These are phyloP conservation scores for Drosophila maculinotata DNA, from an alignment of 2,888 invertebrate species.

Conservation along the genomic window DNA sequence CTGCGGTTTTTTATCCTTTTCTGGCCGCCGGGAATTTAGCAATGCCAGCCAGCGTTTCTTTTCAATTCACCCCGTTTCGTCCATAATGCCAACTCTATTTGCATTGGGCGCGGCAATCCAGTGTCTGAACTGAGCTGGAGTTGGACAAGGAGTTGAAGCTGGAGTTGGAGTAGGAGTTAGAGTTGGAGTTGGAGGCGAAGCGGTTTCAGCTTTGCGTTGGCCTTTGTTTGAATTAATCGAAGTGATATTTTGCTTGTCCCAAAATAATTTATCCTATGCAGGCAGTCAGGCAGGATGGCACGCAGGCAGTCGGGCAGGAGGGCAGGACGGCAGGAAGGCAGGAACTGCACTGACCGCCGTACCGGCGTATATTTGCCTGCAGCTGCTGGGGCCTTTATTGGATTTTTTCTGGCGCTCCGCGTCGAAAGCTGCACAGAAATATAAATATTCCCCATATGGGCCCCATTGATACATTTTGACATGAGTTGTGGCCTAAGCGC, in stretches of 20 bases:
- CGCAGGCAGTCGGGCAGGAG: no score
- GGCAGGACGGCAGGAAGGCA: neutral
- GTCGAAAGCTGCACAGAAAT: slow-evolving; percentile 69
- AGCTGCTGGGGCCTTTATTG: slow-evolving; percentile 65
- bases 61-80: slow-evolving; percentile 51
- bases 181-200: slow-evolving; percentile 1
- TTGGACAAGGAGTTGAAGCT: slow-evolving; percentile 1
- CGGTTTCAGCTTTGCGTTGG: slow-evolving; percentile 53
- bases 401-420: slow-evolving; percentile 49
- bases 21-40: slow-evolving; percentile 23
- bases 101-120: slow-evolving; percentile 56
- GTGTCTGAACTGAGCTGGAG: neutral
- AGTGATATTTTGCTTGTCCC: slow-evolving; percentile 85
- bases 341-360: slow-evolving; percentile 15
- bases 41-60: slow-evolving; percentile 15
- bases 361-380: slow-evolving; percentile 41
- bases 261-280: slow-evolving; percentile 84
- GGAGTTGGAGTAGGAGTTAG: neutral
- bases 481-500: slow-evolving; percentile 84
- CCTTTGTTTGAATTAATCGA: slow-evolving; percentile 85
- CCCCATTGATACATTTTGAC: slow-evolving; percentile 83
- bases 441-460: slow-evolving; percentile 84
- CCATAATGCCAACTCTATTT: slow-evolving; percentile 83
- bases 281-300: neutral
- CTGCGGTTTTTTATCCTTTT: slow-evolving; percentile 25